phyloP scores from a whole-genome alignment of 2,888 invertebrate species.

The Dynastes maya region DNA sequence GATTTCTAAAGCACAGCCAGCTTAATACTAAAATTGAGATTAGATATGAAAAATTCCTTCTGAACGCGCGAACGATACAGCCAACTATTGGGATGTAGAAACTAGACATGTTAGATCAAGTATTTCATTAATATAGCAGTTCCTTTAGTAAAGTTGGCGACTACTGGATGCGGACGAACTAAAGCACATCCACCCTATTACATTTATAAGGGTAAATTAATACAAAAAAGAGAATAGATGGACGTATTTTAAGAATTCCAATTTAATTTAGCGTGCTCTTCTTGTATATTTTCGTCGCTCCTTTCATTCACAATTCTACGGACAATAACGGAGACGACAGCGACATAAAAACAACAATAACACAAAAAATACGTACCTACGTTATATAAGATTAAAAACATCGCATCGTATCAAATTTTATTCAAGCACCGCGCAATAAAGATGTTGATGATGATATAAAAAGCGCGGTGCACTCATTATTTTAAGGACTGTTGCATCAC shows the following conservation, averaged over 20 bases:
- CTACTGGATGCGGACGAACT: too few relatives aligned
- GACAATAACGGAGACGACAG: constrained; percentile 22
- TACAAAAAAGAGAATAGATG: neutral
- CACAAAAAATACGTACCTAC: constrained; percentile 28
- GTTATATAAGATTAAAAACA: constrained; percentile 41
- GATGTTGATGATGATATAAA: constrained; percentile 48
- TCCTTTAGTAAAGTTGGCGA: too few relatives aligned
- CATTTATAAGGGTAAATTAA: too few relatives aligned
- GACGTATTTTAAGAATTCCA: constrained; percentile 14
- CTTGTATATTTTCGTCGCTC: constrained; percentile 15
- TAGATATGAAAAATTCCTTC: too few relatives aligned
- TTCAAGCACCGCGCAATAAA: constrained; percentile 44
- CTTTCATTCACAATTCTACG: constrained; percentile 33
- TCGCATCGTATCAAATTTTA: constrained; percentile 38
- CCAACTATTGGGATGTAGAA: too few relatives aligned
- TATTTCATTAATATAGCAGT: too few relatives aligned
- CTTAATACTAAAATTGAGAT: too few relatives aligned
- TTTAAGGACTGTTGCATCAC: constrained; percentile 49
- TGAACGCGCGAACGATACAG: too few relatives aligned
- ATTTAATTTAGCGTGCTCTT: constrained; percentile 12
- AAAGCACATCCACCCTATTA: too few relatives aligned
- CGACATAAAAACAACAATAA: constrained; percentile 42
- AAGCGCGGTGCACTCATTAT: constrained; percentile 49
- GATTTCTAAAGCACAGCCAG: too few relatives aligned
- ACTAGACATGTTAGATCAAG: too few relatives aligned